phyloP scores from a whole-genome alignment of 2,113 vertebrate genomes.

The Chrysemys picta region DNA sequence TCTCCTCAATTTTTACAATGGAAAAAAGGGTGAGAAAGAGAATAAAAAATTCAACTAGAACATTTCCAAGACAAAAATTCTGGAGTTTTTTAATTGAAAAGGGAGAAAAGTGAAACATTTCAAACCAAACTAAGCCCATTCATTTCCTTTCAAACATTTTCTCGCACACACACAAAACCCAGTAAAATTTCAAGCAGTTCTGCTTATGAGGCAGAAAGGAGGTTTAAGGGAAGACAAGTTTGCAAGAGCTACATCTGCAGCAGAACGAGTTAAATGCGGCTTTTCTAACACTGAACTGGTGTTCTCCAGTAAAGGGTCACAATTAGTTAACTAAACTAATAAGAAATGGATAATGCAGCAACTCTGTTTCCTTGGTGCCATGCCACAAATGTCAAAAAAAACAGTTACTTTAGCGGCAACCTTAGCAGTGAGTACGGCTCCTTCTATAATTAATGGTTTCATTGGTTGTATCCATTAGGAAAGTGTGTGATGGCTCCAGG shows the following conservation, averaged over 20 bases:
- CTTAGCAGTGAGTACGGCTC: neutral
- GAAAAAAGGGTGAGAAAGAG: neutral
- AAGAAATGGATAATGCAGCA: neutral
- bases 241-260: neutral
- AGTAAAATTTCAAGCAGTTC: neutral
- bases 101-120: neutral
- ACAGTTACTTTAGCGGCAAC: slow-evolving; percentile 27
- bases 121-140: neutral
- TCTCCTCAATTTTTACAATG: neutral
- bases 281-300: neutral
- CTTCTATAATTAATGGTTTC: slow-evolving; percentile 58
- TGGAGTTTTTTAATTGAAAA: neutral
- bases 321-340: slow-evolving; percentile 16
- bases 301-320: neutral
- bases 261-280: neutral
- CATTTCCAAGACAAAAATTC: neutral
- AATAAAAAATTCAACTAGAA: neutral
- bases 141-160: neutral
- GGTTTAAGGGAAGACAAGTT: neutral
- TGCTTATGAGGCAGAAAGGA: neutral
- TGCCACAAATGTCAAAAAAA: slow-evolving; percentile 39
- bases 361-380: slow-evolving; percentile 2
- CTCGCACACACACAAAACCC: neutral
- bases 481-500: slow-evolving; percentile 9
- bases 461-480: slow-evolving; percentile 33